These are phyloP conservation scores for Zaprionus obscuricornis DNA, from an alignment of 2,888 invertebrate genomes.

Conservation along the genomic window DNA sequence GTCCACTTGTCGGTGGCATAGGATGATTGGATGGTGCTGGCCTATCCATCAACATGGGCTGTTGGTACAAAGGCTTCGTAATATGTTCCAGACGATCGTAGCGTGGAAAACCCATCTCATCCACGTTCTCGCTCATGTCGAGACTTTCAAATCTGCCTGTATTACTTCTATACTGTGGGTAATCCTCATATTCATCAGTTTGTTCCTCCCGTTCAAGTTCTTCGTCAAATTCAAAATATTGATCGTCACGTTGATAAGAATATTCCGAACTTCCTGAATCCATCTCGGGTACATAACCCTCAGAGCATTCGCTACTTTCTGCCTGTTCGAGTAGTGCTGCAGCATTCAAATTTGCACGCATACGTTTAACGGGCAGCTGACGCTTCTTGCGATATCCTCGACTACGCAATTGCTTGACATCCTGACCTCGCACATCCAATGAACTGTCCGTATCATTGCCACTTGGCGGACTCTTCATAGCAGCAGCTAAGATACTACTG, in stretches of 20 bases:
- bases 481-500: too few relatives aligned
- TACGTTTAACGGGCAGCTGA: conserved; percentile 84
- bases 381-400: conserved; percentile 88
- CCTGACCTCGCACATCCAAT: conserved; percentile 86
- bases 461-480: conserved; percentile 88
- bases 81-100: conserved; percentile 86
- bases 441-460: conserved; percentile 91
- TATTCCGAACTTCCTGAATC: conserved; percentile 87
- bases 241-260: conserved; percentile 84
- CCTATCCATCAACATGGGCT: conserved; percentile 48
- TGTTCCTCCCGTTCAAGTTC: conserved; percentile 81
- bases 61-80: conserved; percentile 82
- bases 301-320: conserved; percentile 87
- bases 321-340: conserved; percentile 83
- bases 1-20: conserved; percentile 78
- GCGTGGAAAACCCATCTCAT: conserved; percentile 87
- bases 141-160: conserved; percentile 85
- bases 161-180: conserved; percentile 81
- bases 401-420: conserved; percentile 87
- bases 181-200: conserved; percentile 86
- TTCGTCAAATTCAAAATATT: conserved; percentile 83
- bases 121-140: conserved; percentile 87
- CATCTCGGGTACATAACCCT: conserved; percentile 88
- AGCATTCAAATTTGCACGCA: conserved; percentile 76
- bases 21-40: conserved; percentile 80